phyloP scores from a whole-genome alignment of 1,140 invertebrate genomes.

The Drepana arcuata region DNA sequence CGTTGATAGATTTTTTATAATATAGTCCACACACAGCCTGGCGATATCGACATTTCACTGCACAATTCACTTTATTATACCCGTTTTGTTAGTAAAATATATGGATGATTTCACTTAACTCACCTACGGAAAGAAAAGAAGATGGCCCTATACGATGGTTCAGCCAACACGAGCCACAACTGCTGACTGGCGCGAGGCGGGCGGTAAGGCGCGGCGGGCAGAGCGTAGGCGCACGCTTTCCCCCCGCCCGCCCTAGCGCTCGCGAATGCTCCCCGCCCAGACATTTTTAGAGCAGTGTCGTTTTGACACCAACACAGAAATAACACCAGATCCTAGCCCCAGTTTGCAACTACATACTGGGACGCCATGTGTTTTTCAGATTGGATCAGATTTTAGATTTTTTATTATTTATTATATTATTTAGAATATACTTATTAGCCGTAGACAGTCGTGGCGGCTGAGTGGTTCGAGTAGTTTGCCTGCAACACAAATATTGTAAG shows the following conservation, averaged over 20 bases:
- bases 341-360: constrained; percentile 21
- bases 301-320: constrained; percentile 68
- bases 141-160: constrained; percentile 66
- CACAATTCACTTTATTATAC: constrained; percentile 30
- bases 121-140: constrained; percentile 65
- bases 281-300: constrained; percentile 68
- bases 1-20: too few relatives aligned
- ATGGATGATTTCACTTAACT: constrained; percentile 52
- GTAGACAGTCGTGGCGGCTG: too few relatives aligned
- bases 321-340: constrained; percentile 45
- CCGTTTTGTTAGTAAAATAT: constrained; percentile 40
- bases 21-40: too few relatives aligned
- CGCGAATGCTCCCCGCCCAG: constrained; percentile 22
- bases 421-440: too few relatives aligned
- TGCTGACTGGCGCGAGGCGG: constrained; percentile 65
- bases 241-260: constrained; percentile 15
- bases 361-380: constrained; percentile 14
- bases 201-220: constrained; percentile 57
- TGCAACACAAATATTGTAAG: too few relatives aligned
- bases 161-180: constrained; percentile 68
- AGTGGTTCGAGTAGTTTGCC: too few relatives aligned
- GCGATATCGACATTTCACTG: constrained; percentile 54
- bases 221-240: constrained; percentile 45
- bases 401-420: not conserved
- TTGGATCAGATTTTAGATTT: too few relatives aligned